phyloP scores from a whole-genome alignment of 2,113 vertebrate species.

The Fukomys damarensis region DNA sequence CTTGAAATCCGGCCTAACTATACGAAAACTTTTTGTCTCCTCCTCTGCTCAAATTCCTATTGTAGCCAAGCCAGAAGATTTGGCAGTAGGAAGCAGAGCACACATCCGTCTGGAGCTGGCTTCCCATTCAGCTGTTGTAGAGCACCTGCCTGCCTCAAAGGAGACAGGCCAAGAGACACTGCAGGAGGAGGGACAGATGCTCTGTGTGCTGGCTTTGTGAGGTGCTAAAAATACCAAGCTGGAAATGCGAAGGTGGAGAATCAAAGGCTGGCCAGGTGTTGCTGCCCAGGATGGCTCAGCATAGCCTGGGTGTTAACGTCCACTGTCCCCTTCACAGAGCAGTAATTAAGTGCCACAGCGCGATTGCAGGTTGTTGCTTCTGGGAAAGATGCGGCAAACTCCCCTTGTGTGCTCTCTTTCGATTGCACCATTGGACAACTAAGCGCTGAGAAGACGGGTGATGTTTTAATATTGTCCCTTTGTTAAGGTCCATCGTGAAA shows the following conservation, averaged over 20 bases:
- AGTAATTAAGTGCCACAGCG: slow-evolving; percentile 58
- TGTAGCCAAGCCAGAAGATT: not conserved
- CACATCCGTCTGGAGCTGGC: not conserved
- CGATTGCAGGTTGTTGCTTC: slow-evolving; percentile 59
- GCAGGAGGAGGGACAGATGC: slow-evolving; percentile 44
- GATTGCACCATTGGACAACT: slow-evolving; percentile 39
- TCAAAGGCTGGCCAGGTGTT: slow-evolving; percentile 62
- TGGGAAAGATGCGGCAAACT: not conserved
- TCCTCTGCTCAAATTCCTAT: not conserved
- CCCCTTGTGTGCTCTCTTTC: slow-evolving; percentile 6
- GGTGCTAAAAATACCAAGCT: slow-evolving; percentile 73
- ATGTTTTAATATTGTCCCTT: slow-evolving; percentile 53
- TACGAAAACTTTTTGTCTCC: not conserved
- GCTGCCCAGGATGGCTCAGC: not conserved
- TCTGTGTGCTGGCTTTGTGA: slow-evolving; percentile 66
- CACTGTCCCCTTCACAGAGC: slow-evolving; percentile 28
- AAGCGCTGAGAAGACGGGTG: not conserved
- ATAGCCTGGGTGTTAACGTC: slow-evolving; percentile 44
- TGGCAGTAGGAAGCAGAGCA: not conserved
- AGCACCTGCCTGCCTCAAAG: not conserved
- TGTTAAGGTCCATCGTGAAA: slow-evolving; percentile 56
- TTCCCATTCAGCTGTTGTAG: not conserved
- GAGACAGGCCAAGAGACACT: not conserved
- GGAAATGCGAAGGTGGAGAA: slow-evolving; percentile 35
- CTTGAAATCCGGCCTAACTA: not conserved